Evolutionary conservation across 2,888 invertebrate species (phyloP), one percentile per base, ranked within the genome.

Genomic region (Coleophora deauratella): DNA sequence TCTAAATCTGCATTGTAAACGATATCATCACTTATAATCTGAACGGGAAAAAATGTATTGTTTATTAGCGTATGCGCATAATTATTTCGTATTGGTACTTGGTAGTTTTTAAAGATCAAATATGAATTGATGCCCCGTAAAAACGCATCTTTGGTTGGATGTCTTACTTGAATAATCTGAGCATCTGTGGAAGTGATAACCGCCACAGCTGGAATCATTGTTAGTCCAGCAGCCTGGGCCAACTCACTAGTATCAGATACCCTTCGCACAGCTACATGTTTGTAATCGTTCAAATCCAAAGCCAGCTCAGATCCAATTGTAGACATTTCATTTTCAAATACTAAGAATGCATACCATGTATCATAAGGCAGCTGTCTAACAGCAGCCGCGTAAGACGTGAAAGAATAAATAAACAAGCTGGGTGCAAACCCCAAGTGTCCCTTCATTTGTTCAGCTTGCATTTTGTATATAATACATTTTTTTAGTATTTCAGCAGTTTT

Each of bases 1-100:
- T 97, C 95, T 44, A 99, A 73, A 77, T 99, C 99, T 50, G 91
- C 89, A 74, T 95, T 93, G 69, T 93, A 95, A 1, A 97, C 88
- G 4, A 87, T 70, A 66, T 93, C 90, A 28, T 76, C 55, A 51
- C 37, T 64, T n/a, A n/a, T n/a, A n/a, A n/a, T n/a, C n/a, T n/a
- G n/a, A n/a, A n/a, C n/a, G n/a, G n/a, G n/a, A n/a, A n/a, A n/a
- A n/a, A n/a, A n/a, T n/a, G n/a, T n/a, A n/a, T n/a, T n/a, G n/a
- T n/a, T n/a, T n/a, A n/a, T n/a, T n/a, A n/a, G n/a, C n/a, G n/a
- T n/a, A n/a, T n/a, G n/a, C n/a, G n/a, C n/a, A n/a, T n/a, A n/a
- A n/a, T n/a, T n/a, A n/a, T n/a, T n/a, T 55, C 10, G 51, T 33
- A 51, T 35, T 15, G 81, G 80, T 52, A 72, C 85, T 50, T n/a